Evolutionary conservation across 1,140 invertebrate species (phyloP).

Genomic region (Temnothorax nylanderi): DNA sequence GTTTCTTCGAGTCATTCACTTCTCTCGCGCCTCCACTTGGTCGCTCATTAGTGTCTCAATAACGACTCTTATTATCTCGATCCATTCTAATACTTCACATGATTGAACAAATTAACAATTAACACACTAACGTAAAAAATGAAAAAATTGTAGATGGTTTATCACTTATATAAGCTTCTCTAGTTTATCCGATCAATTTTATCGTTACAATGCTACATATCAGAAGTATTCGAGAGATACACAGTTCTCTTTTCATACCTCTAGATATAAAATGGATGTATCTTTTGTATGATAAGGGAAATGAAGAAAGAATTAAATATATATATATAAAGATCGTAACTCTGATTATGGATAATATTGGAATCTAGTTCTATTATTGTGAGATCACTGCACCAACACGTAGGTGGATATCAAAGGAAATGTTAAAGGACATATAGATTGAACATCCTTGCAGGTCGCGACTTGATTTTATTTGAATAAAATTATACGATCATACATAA

Average conservation of each 20-base stretch:
- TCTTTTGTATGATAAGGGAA: neutral
- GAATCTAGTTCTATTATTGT: neutral
- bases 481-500: constrained; percentile 5
- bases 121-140: neutral
- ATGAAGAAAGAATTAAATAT: neutral
- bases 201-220: neutral
- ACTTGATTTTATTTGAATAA: constrained; percentile 2
- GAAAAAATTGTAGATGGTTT: neutral
- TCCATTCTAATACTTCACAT: neutral
- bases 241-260: neutral
- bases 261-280: neutral
- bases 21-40: neutral
- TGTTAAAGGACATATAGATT: neutral
- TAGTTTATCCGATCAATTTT: neutral
- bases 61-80: neutral
- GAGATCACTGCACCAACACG: neutral
- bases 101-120: constrained; percentile 35
- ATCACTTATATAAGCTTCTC: neutral
- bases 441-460: neutral
- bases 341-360: neutral
- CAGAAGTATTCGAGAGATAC: neutral
- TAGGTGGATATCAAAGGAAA: neutral
- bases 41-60: constrained; percentile 37
- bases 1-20: constrained; percentile 48
- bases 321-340: neutral